A percentile compares a stretch with the other conserved stretches of the same genome.
phyloP scores from a whole-genome alignment of 2,113 vertebrate species.

The Pelvicachromis taeniatus region DNA sequence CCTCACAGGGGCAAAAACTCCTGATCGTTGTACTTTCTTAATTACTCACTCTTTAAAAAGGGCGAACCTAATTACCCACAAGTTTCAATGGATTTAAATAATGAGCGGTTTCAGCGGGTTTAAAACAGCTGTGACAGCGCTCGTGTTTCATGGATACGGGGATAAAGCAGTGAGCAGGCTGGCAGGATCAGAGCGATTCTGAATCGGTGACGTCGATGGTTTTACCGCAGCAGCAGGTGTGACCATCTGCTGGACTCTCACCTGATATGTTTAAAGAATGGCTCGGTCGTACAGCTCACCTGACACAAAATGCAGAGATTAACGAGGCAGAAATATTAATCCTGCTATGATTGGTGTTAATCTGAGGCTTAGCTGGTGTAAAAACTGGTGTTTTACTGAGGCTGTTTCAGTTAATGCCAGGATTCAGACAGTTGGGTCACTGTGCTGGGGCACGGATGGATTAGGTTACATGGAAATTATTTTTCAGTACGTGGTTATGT shows the following conservation, averaged over 20 bases:
- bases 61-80: not conserved
- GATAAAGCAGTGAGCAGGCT: not conserved
- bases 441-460: not conserved
- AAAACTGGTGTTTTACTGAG: not conserved
- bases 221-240: conserved; percentile 42
- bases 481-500: not conserved
- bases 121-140: not conserved
- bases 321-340: conserved; percentile 1
- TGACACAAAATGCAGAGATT: conserved; percentile 4
- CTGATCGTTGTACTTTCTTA: not conserved
- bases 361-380: conserved; percentile 11
- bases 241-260: conserved; percentile 39
- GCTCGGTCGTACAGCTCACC: not conserved
- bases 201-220: not conserved
- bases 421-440: not conserved
- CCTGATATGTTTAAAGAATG: not conserved
- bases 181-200: conserved; percentile 14
- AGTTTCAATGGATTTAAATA: not conserved
- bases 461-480: not conserved
- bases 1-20: not conserved
- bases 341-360: not conserved
- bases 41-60: not conserved
- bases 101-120: not conserved
- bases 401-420: not conserved
- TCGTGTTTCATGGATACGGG: not conserved